Conservation (phyloP, 2,797 vertebrate genomes). For the Aphelocoma californica region DNA sequence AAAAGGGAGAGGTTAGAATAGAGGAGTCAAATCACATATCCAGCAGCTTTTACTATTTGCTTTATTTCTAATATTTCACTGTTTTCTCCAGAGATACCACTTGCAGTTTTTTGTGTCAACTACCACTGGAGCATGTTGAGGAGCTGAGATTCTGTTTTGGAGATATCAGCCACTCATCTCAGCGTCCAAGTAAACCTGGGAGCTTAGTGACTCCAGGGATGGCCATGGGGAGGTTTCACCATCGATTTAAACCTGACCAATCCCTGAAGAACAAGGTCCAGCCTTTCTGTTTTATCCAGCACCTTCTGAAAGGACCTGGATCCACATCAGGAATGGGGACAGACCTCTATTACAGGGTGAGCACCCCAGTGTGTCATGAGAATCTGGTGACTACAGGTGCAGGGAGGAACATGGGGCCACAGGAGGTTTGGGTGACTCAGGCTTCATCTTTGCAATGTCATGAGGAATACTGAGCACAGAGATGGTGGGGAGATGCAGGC, state of each 20-base stretch:
- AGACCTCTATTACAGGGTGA: not conserved
- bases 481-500: not conserved
- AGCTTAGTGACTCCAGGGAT: not conserved
- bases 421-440: not conserved
- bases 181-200: not conserved
- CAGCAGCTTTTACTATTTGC: not conserved
- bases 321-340: not conserved
- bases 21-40: not conserved
- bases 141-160: not conserved
- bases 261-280: not conserved
- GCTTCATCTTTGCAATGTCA: not conserved
- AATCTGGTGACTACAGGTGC: not conserved
- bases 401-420: not conserved
- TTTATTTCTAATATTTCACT: not conserved
- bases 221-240: not conserved
- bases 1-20: not conserved
- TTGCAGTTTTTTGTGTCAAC: not conserved
- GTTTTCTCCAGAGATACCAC: not conserved
- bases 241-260: fast-evolving
- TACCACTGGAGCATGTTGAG: not conserved
- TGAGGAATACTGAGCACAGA: not conserved
- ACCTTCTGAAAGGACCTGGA: not conserved
- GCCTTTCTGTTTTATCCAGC: not conserved
- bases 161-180: not conserved
- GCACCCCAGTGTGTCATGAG: not conserved